phyloP scores from a whole-genome alignment of 1,140 invertebrate genomes.

The Monomorium pharaonis region DNA sequence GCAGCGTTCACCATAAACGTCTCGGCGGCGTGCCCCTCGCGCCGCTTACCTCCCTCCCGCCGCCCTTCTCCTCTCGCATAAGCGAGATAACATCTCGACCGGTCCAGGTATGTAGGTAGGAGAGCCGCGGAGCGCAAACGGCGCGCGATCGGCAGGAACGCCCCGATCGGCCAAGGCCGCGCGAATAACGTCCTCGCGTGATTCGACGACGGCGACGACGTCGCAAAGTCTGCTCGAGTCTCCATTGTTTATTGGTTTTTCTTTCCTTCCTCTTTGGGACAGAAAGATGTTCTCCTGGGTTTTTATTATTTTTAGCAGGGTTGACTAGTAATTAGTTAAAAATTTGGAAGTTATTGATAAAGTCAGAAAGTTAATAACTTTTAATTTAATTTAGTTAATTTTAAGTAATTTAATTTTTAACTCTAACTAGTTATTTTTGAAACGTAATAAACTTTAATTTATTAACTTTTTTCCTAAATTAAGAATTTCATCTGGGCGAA shows the following conservation, averaged over 20 bases:
- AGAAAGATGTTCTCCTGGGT: not conserved
- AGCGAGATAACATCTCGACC: conserved; percentile 42
- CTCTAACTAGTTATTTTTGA: too few species aligned
- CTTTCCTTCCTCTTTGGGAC: not conserved
- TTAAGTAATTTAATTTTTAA: too few species aligned
- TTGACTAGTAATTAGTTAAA: too few species aligned
- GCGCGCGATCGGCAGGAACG: conserved; percentile 41
- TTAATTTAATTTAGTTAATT: too few species aligned
- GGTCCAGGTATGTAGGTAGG: conserved; percentile 41
- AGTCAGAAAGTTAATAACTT: too few species aligned
- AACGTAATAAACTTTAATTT: too few species aligned
- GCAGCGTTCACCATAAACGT: conserved; percentile 61
- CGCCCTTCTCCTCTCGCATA: not conserved
- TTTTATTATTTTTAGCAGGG: too few species aligned
- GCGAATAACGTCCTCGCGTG: conserved; percentile 27
- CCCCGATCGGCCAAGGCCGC: conserved; percentile 42
- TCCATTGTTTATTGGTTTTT: not conserved
- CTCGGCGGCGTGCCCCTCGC: not conserved
- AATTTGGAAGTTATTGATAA: too few species aligned
- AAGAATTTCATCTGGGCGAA: too few species aligned
- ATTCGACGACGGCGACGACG: conserved; percentile 34
- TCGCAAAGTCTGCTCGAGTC: conserved; percentile 1
- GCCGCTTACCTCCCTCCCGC: too few species aligned
- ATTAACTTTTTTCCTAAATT: too few species aligned
- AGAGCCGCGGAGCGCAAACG: conserved; percentile 44